Percentiles rank a stretch among this genome's conserved stretches.
phyloP scores from a whole-genome alignment of 2,797 vertebrate genomes.

The Pempheris klunzingeri region DNA sequence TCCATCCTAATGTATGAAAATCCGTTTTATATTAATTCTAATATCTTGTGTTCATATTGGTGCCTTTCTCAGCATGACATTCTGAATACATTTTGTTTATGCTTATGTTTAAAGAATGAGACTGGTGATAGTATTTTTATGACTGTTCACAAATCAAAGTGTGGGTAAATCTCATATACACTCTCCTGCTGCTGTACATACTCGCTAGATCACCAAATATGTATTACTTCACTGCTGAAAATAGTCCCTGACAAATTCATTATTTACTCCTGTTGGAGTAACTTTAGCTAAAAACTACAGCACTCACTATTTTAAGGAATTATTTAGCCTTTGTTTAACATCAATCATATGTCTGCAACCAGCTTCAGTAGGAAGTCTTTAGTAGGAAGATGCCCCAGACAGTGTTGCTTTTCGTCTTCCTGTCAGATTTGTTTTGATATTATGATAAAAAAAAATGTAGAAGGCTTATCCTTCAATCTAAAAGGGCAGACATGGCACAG shows the following conservation, averaged over 20 bases:
- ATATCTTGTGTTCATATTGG: background rate
- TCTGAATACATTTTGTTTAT: background rate
- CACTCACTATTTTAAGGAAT: background rate
- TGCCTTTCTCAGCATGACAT: background rate
- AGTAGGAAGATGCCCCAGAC: background rate
- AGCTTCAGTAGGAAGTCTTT: background rate
- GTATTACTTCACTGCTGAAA: background rate
- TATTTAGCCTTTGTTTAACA: background rate
- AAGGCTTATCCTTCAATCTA: conserved; percentile 4
- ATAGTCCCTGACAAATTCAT: background rate
- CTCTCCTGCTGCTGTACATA: background rate
- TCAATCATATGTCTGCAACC: background rate
- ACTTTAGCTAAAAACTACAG: background rate
- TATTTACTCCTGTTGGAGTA: background rate
- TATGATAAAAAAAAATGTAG: background rate
- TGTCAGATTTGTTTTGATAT: background rate
- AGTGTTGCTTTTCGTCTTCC: background rate
- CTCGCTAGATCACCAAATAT: background rate
- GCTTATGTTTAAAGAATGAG: background rate
- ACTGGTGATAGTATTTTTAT: too few relatives aligned
- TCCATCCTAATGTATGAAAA: background rate
- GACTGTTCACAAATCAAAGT: too few relatives aligned
- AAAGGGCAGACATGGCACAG: background rate
- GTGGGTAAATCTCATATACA: background rate
- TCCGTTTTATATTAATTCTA: background rate